Evolutionary conservation across 2,113 vertebrate genomes (phyloP), one percentile per base, ranked within the genome.

Genomic region (Riparia riparia): DNA sequence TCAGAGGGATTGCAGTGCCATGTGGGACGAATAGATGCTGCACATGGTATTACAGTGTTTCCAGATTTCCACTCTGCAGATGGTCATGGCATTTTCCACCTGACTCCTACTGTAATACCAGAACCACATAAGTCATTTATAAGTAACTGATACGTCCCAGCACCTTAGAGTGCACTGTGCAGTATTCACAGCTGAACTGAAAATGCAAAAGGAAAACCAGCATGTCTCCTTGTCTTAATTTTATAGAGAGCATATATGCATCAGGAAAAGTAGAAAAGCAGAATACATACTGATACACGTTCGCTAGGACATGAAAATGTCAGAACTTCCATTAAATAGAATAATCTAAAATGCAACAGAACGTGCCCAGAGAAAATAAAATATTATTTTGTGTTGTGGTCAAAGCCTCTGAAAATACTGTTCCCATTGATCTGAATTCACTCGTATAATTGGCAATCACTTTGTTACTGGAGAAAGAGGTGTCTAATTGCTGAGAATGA

Each of bases 61-160:
- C 49, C 82, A 86, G 76, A 93, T 41, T 94, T 47, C 91, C 69
- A 25, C 68, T 91, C 71, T 18, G 70, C 80, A 92, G 95, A 86
- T 50, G 68, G 70, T 28, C 13, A 2, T 21, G 73, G 57, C n/a
- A 37, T 78, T 73, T 93, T 71, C 85, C 74, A 87, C 69, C 50
- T 79, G 76, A 74, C 90, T 96, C 64, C 88, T 83, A 28, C 95
- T 56, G 89, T 95, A 90, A 93, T 34, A 57, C 14, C 65, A 95
- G 96, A 90, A 83, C 47, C 68, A 74, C 88, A 87, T 73, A 93
- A 96, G 87, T 92, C 63, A 90, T 86, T 90, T 70, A 83, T 87
- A 94, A 91, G 93, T 82, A 97, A 93, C 5, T 44, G 86, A 77
- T 91, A 82, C 10, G 58, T 42, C 66, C 82, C 72, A 68, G 76